Percentiles rank a stretch among this genome's conserved stretches.
Conservation (phyloP, 2,797 vertebrate genomes). For the Helarctos malayanus region DNA sequence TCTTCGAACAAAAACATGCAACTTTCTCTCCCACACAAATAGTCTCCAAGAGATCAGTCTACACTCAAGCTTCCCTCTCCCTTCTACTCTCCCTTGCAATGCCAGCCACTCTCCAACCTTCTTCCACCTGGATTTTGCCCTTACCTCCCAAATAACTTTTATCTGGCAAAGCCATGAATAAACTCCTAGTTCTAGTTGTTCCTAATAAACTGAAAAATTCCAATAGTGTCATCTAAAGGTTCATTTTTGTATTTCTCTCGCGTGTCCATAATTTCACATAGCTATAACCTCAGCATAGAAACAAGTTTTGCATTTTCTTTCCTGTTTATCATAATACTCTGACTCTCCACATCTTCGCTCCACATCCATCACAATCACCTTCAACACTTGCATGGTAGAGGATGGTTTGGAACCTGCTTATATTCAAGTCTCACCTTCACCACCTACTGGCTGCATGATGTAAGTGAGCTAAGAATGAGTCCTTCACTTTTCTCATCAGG, state of each 20-base stretch:
- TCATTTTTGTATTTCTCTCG: background rate
- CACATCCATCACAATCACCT: background rate
- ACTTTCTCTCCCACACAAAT: background rate
- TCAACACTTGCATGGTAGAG: background rate
- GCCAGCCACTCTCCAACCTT: background rate
- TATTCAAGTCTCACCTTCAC: slow-evolving; percentile 11
- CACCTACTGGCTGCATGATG: background rate
- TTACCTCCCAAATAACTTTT: background rate
- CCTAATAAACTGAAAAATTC: background rate
- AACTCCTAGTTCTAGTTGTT: background rate
- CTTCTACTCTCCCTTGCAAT: background rate
- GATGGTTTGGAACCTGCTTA: background rate
- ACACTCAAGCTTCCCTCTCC: no score
- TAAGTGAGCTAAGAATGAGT: background rate
- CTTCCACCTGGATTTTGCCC: background rate
- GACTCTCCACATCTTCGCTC: background rate
- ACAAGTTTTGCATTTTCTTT: background rate
- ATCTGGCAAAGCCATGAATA: background rate
- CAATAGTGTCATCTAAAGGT: background rate
- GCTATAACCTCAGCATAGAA: background rate
- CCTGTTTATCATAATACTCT: background rate
- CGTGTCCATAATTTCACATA: background rate
- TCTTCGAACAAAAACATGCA: background rate
- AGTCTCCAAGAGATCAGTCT: background rate
- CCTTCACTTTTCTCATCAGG: background rate